phyloP scores from a whole-genome alignment of 2,113 vertebrate genomes.

The Petroica traversi region DNA sequence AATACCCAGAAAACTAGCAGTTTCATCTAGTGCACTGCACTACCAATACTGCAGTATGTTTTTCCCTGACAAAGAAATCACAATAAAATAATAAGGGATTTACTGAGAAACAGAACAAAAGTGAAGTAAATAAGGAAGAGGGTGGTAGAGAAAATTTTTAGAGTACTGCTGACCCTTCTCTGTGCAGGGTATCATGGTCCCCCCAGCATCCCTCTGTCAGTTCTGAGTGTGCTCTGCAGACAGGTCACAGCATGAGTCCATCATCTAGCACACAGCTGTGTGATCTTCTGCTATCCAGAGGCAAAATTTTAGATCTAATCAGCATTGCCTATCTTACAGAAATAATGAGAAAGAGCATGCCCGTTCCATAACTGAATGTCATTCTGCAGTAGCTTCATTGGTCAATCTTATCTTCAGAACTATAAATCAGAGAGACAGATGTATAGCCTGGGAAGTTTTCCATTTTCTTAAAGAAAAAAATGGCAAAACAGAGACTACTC shows the following conservation, averaged over 20 bases:
- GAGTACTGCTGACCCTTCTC: not conserved
- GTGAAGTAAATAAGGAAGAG: not conserved
- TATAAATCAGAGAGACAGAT: not conserved
- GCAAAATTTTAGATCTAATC: not conserved
- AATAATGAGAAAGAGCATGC: not conserved
- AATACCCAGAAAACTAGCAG: not conserved
- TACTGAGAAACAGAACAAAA: not conserved
- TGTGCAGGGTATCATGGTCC: rapidly evolving
- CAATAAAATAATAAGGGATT: not conserved
- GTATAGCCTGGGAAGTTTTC: not conserved
- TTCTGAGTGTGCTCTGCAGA: not conserved
- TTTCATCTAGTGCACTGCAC: not conserved
- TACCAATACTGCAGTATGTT: not conserved
- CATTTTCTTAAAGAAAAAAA: not conserved
- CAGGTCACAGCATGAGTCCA: not conserved
- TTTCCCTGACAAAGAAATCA: not conserved
- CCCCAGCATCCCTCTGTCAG: not conserved
- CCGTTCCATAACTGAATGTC: not conserved
- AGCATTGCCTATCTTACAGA: not conserved
- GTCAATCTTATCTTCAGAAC: slow-evolving; percentile 25
- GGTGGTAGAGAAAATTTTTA: not conserved
- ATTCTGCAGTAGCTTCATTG: not conserved
- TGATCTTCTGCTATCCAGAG: not conserved
- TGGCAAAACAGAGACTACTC: not conserved
- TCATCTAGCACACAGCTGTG: not conserved